These are phyloP conservation scores for Okamejei kenojei DNA, from an alignment of 2,797 vertebrate species.

Conservation along the genomic window DNA sequence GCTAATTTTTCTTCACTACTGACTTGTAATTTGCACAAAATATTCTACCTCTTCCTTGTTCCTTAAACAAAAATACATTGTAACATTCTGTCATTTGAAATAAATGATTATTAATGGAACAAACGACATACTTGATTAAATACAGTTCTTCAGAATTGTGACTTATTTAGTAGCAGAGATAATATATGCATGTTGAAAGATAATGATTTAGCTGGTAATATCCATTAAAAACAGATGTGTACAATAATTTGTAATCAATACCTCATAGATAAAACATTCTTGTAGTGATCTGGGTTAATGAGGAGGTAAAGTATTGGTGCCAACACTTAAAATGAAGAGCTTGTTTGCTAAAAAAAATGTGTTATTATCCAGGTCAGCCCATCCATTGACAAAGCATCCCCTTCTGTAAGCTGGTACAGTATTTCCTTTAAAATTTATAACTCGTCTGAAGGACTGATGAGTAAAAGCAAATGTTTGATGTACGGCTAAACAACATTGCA, in stretches of 20 bases:
- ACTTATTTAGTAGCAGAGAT: slow-evolving; percentile 30
- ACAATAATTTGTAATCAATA: slow-evolving; percentile 35
- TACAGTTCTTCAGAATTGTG: slow-evolving; percentile 30
- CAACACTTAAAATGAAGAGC: slow-evolving; percentile 27
- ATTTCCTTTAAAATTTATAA: background rate
- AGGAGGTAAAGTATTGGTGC: slow-evolving; percentile 30
- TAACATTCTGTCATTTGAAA: slow-evolving; percentile 9
- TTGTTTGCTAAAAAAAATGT: slow-evolving; percentile 25
- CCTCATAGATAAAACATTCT: slow-evolving; percentile 34
- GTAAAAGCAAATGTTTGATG: background rate
- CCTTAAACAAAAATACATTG: background rate
- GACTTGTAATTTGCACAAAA: background rate
- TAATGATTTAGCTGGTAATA: slow-evolving; percentile 34
- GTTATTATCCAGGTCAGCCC: slow-evolving; percentile 3
- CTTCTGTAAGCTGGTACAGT: background rate
- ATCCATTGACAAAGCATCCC: background rate
- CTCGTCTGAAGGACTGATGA: background rate
- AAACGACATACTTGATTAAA: slow-evolving; percentile 7
- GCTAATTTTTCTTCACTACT: background rate
- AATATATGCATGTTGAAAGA: slow-evolving; percentile 28
- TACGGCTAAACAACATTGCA: background rate
- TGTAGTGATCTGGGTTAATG: slow-evolving; percentile 36
- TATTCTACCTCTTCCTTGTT: background rate
- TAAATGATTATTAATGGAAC: slow-evolving; percentile 16
- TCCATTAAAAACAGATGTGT: slow-evolving; percentile 36